Evolutionary conservation across 2,113 vertebrate species (phyloP).

Genomic region (Chelonoidis abingdonii): DNA sequence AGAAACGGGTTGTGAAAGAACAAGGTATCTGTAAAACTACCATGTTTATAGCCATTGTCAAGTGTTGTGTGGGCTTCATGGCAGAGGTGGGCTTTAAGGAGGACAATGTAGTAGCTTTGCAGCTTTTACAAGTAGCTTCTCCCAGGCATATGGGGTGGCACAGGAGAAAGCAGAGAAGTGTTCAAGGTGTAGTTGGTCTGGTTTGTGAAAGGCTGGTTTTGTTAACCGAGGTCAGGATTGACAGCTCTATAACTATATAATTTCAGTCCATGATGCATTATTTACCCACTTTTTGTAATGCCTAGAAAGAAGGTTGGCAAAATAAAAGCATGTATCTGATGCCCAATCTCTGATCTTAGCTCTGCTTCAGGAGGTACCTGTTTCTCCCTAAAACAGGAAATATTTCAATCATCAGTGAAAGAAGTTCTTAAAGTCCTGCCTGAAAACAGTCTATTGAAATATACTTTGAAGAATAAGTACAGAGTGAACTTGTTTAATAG

Average conservation of each 20-base stretch:
- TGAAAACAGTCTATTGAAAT: slow-evolving; percentile 1
- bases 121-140: neutral
- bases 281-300: neutral
- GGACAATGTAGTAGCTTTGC: neutral
- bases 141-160: fast-evolving
- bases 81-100: neutral
- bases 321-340: neutral
- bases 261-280: neutral
- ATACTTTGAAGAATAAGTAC: neutral
- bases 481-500: neutral
- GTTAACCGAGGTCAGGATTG: fast-evolving
- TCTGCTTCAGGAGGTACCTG: neutral
- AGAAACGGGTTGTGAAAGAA: neutral
- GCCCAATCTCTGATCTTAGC: neutral
- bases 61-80: neutral
- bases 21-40: too few species aligned
- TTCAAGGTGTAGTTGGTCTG: neutral
- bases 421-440: neutral
- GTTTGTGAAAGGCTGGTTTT: neutral
- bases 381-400: neutral
- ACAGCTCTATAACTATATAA: neutral
- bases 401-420: fast-evolving
- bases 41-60: neutral
- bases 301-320: neutral
- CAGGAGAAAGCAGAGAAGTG: fast-evolving